Percentiles rank a stretch among this genome's conserved stretches.
Conservation (phyloP, 1,140 invertebrate species). For the Vollenhovia emeryi region DNA sequence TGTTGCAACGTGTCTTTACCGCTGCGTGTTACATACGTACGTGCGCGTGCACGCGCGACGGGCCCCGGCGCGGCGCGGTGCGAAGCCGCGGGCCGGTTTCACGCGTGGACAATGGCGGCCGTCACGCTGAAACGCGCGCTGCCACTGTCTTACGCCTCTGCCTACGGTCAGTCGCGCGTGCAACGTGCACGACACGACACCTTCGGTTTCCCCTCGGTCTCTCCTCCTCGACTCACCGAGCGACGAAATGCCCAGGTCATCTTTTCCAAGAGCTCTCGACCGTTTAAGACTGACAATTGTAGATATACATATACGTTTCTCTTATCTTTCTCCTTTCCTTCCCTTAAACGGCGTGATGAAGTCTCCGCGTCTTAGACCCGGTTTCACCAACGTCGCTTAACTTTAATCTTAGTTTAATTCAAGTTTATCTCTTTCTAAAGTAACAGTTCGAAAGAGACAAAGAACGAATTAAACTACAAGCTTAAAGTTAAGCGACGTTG, state of each 20-base stretch:
- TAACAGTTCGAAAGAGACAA: too few relatives aligned
- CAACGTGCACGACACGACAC: slow-evolving; percentile 41
- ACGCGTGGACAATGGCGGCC: slow-evolving; percentile 57
- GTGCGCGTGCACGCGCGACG: slow-evolving; percentile 8
- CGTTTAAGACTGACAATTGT: background rate
- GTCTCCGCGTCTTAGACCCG: background rate
- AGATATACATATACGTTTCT: too few relatives aligned
- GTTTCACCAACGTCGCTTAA: too few relatives aligned
- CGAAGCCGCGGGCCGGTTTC: slow-evolving; percentile 45
- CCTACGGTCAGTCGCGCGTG: slow-evolving; percentile 32
- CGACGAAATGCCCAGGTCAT: background rate
- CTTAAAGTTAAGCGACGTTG: too few relatives aligned
- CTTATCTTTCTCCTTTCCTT: background rate
- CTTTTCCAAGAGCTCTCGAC: background rate
- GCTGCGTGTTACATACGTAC: background rate
- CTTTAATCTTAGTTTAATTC: too few relatives aligned
- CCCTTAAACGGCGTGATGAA: background rate
- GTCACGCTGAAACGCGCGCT: slow-evolving; percentile 54
- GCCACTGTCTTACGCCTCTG: slow-evolving; percentile 60
- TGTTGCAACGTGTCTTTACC: slow-evolving; percentile 5
- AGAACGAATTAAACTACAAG: too few relatives aligned
- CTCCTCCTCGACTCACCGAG: background rate
- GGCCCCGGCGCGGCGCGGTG: background rate
- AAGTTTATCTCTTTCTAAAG: too few relatives aligned
- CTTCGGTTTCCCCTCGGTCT: background rate